These are phyloP conservation scores for Thermophis baileyi DNA, from an alignment of 2,113 vertebrate genomes.

Conservation along the genomic window DNA sequence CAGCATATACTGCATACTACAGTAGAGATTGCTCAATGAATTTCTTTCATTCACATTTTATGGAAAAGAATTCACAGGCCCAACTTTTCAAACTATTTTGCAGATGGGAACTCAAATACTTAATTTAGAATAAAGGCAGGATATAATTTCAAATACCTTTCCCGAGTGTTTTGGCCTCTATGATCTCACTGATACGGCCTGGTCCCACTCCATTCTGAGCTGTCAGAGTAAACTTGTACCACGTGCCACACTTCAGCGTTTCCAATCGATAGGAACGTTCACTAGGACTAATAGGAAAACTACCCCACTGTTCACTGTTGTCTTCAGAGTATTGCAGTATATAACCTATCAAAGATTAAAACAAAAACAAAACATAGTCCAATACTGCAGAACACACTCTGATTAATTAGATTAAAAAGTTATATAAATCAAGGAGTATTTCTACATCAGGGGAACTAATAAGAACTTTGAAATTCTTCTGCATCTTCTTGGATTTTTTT, in stretches of 20 bases:
- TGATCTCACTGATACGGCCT: constrained; percentile 97
- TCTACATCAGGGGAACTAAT: neutral
- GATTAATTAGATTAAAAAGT: neutral
- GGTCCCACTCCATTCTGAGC: constrained; percentile 98
- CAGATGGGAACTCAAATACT: no score
- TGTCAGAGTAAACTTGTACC: constrained; percentile 98
- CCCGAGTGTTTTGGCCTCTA: constrained; percentile 95
- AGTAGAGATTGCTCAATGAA: neutral
- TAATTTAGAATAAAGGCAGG: neutral
- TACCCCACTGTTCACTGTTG: constrained; percentile 98
- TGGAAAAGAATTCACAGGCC: neutral
- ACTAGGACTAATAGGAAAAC: constrained; percentile 95
- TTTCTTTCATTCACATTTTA: neutral
- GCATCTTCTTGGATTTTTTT: neutral
- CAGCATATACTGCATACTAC: neutral
- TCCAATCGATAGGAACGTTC: constrained; percentile 94
- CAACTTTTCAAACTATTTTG: neutral
- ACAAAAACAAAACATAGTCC: fast-evolving
- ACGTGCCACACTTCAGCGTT: constrained; percentile 94
- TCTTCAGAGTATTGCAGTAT: constrained; percentile 97
- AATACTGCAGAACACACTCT: neutral
- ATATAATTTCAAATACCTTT: constrained; percentile 76
- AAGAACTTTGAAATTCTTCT: neutral
- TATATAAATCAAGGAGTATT: neutral
- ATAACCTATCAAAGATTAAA: constrained; percentile 75